phyloP scores from a whole-genome alignment of 2,888 invertebrate genomes.

The Athalia cordata region DNA sequence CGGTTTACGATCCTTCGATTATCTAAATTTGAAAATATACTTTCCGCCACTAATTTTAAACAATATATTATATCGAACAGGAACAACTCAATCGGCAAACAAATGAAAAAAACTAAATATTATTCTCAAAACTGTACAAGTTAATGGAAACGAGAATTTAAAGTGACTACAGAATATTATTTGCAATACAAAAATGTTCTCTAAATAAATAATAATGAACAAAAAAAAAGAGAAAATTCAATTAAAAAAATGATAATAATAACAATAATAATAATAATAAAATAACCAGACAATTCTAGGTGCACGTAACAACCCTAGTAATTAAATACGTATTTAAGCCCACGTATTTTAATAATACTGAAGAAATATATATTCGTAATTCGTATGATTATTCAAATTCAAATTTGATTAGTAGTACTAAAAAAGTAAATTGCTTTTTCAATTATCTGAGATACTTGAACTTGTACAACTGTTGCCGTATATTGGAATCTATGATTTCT shows the following conservation, averaged over 20 bases:
- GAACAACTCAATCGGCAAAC: not conserved
- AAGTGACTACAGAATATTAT: not conserved
- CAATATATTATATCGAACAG: constrained; percentile 5
- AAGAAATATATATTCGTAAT: constrained; percentile 34
- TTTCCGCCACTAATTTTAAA: constrained; percentile 1
- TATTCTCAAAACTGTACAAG: not conserved
- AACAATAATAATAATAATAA: constrained; percentile 31
- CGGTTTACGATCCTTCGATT: not conserved
- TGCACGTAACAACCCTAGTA: not conserved
- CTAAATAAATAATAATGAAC: constrained; percentile 44
- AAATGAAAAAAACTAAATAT: constrained; percentile 2
- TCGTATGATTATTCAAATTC: not conserved
- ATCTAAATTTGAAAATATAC: constrained; percentile 3
- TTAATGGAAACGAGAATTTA: not conserved
- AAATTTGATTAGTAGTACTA: not conserved
- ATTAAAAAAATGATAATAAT: constrained; percentile 23
- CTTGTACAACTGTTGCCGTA: constrained; percentile 9
- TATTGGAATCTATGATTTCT: constrained; percentile 4
- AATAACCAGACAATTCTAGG: constrained; percentile 21
- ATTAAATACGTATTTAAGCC: not conserved
- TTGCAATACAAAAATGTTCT: not conserved
- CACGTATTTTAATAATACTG: constrained; percentile 34
- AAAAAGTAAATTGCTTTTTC: constrained; percentile 15
- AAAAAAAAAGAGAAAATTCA: constrained; percentile 45
- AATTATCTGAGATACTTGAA: constrained; percentile 49